Evolutionary conservation across 2,888 invertebrate species (phyloP), one percentile per base, ranked within the genome.

Genomic region (Schizotus pectinicornis): DNA sequence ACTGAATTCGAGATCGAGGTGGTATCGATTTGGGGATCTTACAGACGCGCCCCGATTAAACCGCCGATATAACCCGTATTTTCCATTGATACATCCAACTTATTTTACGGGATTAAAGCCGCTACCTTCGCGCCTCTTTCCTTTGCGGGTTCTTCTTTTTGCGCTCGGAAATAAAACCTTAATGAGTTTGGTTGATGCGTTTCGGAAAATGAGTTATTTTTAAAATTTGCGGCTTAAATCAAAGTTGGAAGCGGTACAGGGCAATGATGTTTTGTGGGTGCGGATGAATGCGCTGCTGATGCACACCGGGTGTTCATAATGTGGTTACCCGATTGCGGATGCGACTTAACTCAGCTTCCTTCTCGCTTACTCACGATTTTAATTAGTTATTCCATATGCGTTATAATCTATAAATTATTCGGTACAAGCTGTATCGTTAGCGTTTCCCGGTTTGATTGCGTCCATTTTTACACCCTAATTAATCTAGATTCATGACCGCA

Each of bases 341-440:
- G 69, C 67, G 67, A 69, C 68, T 65, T 67, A 70, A 67, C 69
- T 73, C 71, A 59, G 65, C 69, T 73, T 73, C 70, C 73, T 74
- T 71, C 67, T 67, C 70, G 72, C 71, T 76, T 71, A 69, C 72
- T 70, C 74, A 70, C 74, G 72, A 76, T 76, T 77, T 76, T 77
- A 78, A 78, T 78, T 78, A 78, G 73, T 74, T 74, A 78, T 78
- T 78, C 77, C 69, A 74, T 75, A 76, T 77, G 76, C 75, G 73
- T 73, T 75, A 75, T 73, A 72, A 70, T 73, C 72, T 74, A 78
- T 77, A 76, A 77, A 78, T 77, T 75, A 75, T 67, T 59, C 55
- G 55, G 30, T 59, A 55, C 51, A 56, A 42, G 55, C 45, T 59
- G 54, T 43, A 59, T 49, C 50, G 49, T 42, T 36, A 53, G 36